A percentile compares a stretch with the other conserved stretches of the same genome.
Evolutionary conservation across 2,888 invertebrate genomes (phyloP).

Genomic region (Ophioninae sp.): DNA sequence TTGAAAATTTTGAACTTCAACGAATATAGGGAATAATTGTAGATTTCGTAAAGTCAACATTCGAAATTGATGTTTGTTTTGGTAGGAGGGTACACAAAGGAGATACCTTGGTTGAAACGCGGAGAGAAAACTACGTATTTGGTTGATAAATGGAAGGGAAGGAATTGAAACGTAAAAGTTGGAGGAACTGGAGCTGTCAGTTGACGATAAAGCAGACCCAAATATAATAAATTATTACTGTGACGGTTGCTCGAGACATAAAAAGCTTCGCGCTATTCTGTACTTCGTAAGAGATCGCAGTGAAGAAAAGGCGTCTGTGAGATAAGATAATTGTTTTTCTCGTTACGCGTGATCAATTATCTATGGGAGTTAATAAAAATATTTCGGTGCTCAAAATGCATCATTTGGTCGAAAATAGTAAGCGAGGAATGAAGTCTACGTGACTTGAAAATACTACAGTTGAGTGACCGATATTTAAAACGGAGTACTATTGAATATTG

Average conservation of each 20-base stretch:
- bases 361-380: slow-evolving; percentile 32
- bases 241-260: slow-evolving; percentile 38
- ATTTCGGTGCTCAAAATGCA: slow-evolving; percentile 28
- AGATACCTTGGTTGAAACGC: background rate
- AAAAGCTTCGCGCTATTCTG: slow-evolving; percentile 35
- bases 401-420: slow-evolving; percentile 43
- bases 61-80: background rate
- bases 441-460: background rate
- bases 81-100: background rate
- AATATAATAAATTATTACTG: slow-evolving; percentile 41
- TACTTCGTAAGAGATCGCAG: slow-evolving; percentile 11
- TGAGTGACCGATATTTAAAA: background rate
- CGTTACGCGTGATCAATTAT: slow-evolving; percentile 47
- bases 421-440: slow-evolving; percentile 27
- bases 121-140: slow-evolving; percentile 8
- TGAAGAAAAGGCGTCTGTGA: slow-evolving; percentile 40
- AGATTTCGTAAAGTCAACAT: background rate
- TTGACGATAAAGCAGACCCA: slow-evolving; percentile 38
- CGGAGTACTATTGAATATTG: background rate
- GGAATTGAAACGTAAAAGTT: slow-evolving; percentile 12
- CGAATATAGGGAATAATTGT: too few relatives aligned
- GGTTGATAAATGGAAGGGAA: slow-evolving; percentile 30
- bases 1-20: too few relatives aligned
- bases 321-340: slow-evolving; percentile 58
- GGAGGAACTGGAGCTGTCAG: slow-evolving; percentile 28